Evolutionary conservation across 53 echinoderm and acorn worm species (phyloP).

Genomic region (Paelopatides confundens): DNA sequence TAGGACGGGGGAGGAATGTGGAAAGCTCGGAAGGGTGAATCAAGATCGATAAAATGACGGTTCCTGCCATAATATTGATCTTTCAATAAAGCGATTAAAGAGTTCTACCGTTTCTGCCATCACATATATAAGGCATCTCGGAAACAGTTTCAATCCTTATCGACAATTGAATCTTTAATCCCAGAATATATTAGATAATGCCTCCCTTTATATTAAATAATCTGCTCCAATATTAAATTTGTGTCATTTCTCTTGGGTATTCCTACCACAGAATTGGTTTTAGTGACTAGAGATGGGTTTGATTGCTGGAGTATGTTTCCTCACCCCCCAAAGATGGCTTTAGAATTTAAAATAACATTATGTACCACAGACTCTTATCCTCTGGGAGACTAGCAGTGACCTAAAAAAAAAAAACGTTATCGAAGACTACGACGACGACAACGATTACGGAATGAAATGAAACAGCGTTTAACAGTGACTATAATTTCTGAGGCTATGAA

Average conservation of each 20-base stretch:
- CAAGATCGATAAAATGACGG: too few species aligned
- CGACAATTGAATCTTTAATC: neutral
- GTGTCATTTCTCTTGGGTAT: neutral
- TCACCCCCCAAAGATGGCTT: neutral
- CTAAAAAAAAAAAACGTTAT: neutral
- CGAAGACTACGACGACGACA: too few species aligned
- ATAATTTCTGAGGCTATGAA: neutral
- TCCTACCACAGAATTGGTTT: neutral
- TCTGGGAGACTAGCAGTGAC: slow-evolving; percentile 1
- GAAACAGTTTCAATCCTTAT: neutral
- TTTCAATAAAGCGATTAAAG: neutral
- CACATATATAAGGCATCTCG: neutral
- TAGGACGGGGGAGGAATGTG: too few species aligned
- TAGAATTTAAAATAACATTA: slow-evolving; percentile 27
- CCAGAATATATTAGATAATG: neutral
- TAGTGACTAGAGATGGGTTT: neutral
- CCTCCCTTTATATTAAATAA: neutral
- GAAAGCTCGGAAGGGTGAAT: too few species aligned
- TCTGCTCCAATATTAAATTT: neutral
- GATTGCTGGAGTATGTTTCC: neutral
- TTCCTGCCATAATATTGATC: neutral
- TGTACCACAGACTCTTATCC: neutral
- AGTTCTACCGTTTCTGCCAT: neutral
- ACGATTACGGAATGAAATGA: neutral
- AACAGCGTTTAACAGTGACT: neutral